Evolutionary conservation across 2,797 vertebrate species (phyloP).

Genomic region (Selene dorsalis): DNA sequence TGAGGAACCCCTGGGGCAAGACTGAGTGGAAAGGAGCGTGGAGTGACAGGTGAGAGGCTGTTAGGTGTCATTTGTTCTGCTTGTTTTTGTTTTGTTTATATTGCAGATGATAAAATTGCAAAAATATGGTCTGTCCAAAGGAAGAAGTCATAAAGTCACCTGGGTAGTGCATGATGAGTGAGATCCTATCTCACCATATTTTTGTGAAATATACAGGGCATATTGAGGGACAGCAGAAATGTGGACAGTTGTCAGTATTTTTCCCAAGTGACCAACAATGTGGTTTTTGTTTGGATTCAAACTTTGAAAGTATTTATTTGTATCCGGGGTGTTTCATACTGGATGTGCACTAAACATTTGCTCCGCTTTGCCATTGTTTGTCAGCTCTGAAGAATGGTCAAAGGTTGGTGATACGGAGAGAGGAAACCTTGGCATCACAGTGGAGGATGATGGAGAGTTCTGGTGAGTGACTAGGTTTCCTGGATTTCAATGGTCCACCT

Average conservation of each 20-base stretch:
- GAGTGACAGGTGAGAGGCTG: constrained; percentile 89
- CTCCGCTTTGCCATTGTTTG: constrained; percentile 8
- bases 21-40: constrained; percentile 93
- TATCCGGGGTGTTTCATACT: not conserved
- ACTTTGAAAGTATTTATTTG: not conserved
- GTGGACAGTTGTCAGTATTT: not conserved
- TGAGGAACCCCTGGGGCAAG: constrained; percentile 97
- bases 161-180: not conserved
- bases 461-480: constrained; percentile 81
- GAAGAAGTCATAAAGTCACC: not conserved
- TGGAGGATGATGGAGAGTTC: constrained; percentile 95
- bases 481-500: not conserved
- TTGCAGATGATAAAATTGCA: not conserved
- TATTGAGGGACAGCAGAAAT: not conserved
- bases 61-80: not conserved
- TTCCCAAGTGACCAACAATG: not conserved
- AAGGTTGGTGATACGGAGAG: constrained; percentile 88
- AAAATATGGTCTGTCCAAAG: not conserved
- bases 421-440: constrained; percentile 86
- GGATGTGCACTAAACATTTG: not conserved
- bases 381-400: constrained; percentile 94
- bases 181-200: not conserved
- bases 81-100: too few relatives aligned
- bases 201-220: not conserved
- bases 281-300: not conserved